phyloP scores from a whole-genome alignment of 2,797 vertebrate genomes.

The Myotis findleyi region DNA sequence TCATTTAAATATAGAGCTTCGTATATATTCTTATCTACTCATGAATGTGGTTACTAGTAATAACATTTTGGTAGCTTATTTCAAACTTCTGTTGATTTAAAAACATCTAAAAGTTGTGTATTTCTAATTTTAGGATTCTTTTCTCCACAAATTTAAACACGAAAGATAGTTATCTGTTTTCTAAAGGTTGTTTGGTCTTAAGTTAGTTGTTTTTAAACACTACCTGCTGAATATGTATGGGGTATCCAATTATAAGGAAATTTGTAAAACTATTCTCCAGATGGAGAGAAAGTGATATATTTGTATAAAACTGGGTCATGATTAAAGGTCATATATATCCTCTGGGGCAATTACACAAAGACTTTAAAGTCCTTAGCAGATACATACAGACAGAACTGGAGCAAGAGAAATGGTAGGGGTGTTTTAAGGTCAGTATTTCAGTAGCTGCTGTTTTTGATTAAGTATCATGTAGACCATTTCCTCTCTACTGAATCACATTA shows the following conservation, averaged over 20 bases:
- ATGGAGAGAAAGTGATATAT: background rate
- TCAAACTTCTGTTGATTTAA: conserved; percentile 60
- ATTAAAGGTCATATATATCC: background rate
- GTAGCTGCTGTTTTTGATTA: conserved; percentile 71
- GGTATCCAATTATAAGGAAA: background rate
- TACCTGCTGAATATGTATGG: background rate
- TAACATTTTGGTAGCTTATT: conserved; percentile 49
- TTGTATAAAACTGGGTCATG: background rate
- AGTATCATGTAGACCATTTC: conserved; percentile 57
- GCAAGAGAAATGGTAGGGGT: conserved; percentile 25
- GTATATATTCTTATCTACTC: background rate
- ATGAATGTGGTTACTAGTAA: background rate
- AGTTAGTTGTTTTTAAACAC: conserved; percentile 37
- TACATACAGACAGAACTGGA: background rate
- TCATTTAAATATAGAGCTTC: background rate
- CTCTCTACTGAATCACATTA: conserved; percentile 60
- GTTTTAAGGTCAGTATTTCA: conserved; percentile 74
- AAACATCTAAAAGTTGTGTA: conserved; percentile 17
- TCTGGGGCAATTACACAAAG: background rate
- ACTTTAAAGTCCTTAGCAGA: background rate
- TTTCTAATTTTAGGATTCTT: conserved; percentile 50
- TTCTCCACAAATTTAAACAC: background rate
- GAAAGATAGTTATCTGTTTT: background rate
- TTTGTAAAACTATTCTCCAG: background rate
- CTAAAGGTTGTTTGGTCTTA: background rate